These are phyloP conservation scores for Atherinosoma microstoma DNA, from an alignment of 2,797 vertebrate genomes.

Conservation along the genomic window DNA sequence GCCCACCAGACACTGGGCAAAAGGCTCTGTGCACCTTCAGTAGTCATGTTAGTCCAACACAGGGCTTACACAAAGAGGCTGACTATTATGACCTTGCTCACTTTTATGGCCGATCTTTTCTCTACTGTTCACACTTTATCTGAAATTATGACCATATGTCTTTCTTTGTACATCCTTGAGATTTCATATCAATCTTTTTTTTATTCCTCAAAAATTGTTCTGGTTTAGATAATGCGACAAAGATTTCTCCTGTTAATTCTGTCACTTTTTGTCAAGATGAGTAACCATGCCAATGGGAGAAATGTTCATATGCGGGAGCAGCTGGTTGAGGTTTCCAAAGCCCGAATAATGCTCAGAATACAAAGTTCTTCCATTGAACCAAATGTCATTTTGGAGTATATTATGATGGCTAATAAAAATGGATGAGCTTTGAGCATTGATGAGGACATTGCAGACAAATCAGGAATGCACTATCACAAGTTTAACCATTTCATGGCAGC, in stretches of 20 bases:
- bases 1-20: neutral
- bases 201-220: too few species aligned
- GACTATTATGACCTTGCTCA: too few species aligned
- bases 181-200: neutral
- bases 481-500: too few species aligned
- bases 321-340: neutral
- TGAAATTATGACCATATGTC: too few species aligned
- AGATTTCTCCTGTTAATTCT: neutral
- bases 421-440: too few species aligned
- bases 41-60: neutral
- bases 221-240: too few species aligned
- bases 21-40: neutral
- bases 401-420: too few species aligned
- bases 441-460: too few species aligned
- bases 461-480: too few species aligned
- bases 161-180: too few species aligned
- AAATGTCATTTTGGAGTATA: neutral
- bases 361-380: neutral
- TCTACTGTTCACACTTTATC: too few species aligned
- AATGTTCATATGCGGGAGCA: neutral
- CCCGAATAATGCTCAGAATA: neutral
- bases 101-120: too few species aligned
- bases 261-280: neutral
- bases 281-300: neutral
- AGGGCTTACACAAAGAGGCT: neutral